Conservation (phyloP, 2,797 vertebrate genomes). For the Sebastes oblongus region DNA sequence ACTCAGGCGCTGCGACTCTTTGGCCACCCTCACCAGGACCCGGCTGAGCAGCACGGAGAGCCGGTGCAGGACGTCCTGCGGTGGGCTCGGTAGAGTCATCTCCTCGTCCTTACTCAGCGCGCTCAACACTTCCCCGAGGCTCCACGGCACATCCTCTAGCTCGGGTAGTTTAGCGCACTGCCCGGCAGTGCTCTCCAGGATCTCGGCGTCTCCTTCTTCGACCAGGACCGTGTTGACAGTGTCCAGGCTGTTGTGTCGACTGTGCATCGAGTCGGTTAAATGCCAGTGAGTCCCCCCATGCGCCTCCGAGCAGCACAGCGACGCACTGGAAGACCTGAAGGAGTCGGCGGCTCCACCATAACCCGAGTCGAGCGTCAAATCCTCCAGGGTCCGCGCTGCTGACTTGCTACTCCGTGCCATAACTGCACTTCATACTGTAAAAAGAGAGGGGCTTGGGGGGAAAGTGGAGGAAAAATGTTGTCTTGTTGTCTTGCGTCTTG, state of each 20-base stretch:
- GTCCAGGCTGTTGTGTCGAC: slow-evolving; percentile 97
- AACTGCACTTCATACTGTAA: slow-evolving; percentile 93
- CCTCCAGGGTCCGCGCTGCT: slow-evolving; percentile 94
- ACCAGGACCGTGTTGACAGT: slow-evolving; percentile 97
- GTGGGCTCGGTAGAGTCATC: slow-evolving; percentile 74
- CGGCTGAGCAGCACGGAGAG: slow-evolving; percentile 91
- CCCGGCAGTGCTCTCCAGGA: slow-evolving; percentile 90
- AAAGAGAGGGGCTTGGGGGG: slow-evolving; percentile 37
- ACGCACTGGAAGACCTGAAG: slow-evolving; percentile 96
- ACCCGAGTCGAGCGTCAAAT: slow-evolving; percentile 98
- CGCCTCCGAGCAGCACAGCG: slow-evolving; percentile 95
- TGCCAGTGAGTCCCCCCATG: slow-evolving; percentile 90
- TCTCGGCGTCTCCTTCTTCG: slow-evolving; percentile 89
- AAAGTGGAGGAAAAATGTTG: slow-evolving; percentile 44
- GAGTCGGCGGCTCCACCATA: slow-evolving; percentile 99
- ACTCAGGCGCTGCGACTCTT: slow-evolving; percentile 94
- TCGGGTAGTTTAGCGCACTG: slow-evolving; percentile 96
- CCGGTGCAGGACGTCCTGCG: slow-evolving; percentile 87
- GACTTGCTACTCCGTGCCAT: slow-evolving; percentile 97
- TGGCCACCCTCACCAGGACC: slow-evolving; percentile 90
- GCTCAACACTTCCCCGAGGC: slow-evolving; percentile 91
- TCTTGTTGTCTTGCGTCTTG: neutral
- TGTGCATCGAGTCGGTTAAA: slow-evolving; percentile 96
- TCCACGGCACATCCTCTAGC: slow-evolving; percentile 98
- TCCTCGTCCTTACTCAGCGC: slow-evolving; percentile 86